Evolutionary conservation across 2,888 invertebrate species (phyloP), one percentile per base, ranked within the genome.

Genomic region (Bibio marci): DNA sequence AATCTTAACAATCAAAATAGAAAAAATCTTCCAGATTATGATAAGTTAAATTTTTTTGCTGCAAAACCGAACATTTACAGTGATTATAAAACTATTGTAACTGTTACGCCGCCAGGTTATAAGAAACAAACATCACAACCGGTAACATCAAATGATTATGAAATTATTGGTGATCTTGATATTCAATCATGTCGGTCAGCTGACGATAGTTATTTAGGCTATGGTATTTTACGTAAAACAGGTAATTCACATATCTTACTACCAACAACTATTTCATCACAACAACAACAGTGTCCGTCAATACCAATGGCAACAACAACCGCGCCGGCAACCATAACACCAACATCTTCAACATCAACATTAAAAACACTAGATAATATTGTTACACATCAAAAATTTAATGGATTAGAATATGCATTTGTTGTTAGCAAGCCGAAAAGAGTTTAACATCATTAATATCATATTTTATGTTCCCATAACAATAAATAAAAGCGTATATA

Each of bases 351-450:
- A 13, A 17, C 8, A 4, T 8, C 28, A 22, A 32, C 38, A n/a
- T 18, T 27, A 17, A 43, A 40, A 27, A 34, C 32, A 25, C 15
- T 41, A 4, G 37, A 41, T 36, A 40, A 37, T 37, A 14, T 38
- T n/a, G 14, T 80, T 27, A 70, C 69, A 51, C 80, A 81, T 54
- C 75, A 73, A 52, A 72, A 70, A 49, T 76, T 75, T 48, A 83
- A 82, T 54, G 77, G 82, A 40, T 73, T 75, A 45, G 80, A 80
- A 52, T 86, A 86, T 63, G 82, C 85, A 44, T 70, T 83, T 52
- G 78, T 86, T 41, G 78, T 86, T 41, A 82, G 82, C 56, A 85
- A 85, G 62, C 78, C 83, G 53, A 85, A 85, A 71, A 71, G 77
- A 63, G 82, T 85, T 59, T 83, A 70, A 61, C 27, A 7, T 13